These are phyloP conservation scores for Aphelenchoides fujianensis DNA, from an alignment of 1,140 invertebrate genomes.

Conservation along the genomic window DNA sequence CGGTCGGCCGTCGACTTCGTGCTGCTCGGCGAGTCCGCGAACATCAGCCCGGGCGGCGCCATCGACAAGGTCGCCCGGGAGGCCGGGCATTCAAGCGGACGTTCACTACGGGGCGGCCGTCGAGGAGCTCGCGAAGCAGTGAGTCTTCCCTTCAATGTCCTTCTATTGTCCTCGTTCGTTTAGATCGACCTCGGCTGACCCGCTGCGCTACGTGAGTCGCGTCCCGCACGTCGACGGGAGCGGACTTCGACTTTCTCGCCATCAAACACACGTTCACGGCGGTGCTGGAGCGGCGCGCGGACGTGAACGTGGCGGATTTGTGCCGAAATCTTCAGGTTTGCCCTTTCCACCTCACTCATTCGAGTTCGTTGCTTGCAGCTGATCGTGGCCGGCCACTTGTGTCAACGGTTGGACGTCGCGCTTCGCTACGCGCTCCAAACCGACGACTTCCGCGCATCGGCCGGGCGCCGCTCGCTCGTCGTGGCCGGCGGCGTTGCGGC, in stretches of 20 bases:
- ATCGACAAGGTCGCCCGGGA: conserved; percentile 39
- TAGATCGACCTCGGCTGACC: conserved; percentile 27
- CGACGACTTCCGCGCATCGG: background rate
- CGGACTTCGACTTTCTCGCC: conserved; percentile 40
- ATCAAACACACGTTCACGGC: conserved; percentile 22
- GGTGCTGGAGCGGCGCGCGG: background rate
- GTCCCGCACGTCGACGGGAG: conserved; percentile 17
- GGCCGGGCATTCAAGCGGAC: conserved; percentile 14
- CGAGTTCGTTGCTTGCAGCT: conserved; percentile 27
- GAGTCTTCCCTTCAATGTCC: conserved; percentile 19
- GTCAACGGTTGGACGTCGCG: conserved; percentile 34
- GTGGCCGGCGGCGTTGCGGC: conserved; percentile 92
- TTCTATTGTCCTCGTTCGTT: conserved; percentile 11
- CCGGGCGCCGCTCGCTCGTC: too few relatives aligned
- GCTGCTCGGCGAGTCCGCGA: conserved; percentile 27
- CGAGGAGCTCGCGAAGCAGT: conserved; percentile 38
- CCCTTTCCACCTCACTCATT: background rate
- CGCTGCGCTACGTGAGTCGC: conserved; percentile 4
- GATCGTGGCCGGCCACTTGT: conserved; percentile 34
- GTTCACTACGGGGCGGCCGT: conserved; percentile 35
- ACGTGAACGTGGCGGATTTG: conserved; percentile 37
- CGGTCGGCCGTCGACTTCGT: conserved; percentile 25
- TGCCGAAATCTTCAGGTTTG: conserved; percentile 42
- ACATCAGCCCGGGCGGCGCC: conserved; percentile 28
- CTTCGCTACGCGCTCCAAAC: conserved; percentile 24